These are phyloP conservation scores for Crotophaga sulcirostris DNA, from an alignment of 2,113 vertebrate genomes.

Conservation along the genomic window DNA sequence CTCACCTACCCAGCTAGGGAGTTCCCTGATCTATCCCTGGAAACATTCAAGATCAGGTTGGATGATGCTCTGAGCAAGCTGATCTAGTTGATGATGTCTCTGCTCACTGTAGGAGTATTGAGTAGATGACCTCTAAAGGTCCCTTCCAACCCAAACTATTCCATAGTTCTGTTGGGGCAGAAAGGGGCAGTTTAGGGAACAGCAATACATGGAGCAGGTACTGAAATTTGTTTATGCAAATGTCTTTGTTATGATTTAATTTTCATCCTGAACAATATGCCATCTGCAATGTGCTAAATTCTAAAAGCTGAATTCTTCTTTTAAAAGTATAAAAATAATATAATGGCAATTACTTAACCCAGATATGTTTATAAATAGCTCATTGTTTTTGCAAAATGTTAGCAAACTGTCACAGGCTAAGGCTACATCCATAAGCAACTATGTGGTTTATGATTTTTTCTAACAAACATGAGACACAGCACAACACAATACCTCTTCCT, in stretches of 20 bases:
- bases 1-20: not conserved
- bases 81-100: not conserved
- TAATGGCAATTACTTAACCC: not conserved
- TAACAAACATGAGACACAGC: not conserved
- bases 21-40: not conserved
- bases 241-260: not conserved
- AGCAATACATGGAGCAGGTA: not conserved
- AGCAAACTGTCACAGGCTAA: not conserved
- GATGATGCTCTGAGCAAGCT: not conserved
- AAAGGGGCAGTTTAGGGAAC: not conserved
- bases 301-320: not conserved
- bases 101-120: not conserved
- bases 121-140: not conserved
- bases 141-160: not conserved
- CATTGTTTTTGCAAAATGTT: not conserved
- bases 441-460: not conserved
- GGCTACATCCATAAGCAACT: not conserved
- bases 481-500: not conserved
- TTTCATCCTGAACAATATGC: not conserved
- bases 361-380: constrained; percentile 19
- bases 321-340: not conserved
- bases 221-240: not conserved
- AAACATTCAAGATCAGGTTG: not conserved
- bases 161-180: not conserved
- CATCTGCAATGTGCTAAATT: not conserved